Evolutionary conservation across 2,888 invertebrate genomes (phyloP).

Genomic region (Eilema griseolum): DNA sequence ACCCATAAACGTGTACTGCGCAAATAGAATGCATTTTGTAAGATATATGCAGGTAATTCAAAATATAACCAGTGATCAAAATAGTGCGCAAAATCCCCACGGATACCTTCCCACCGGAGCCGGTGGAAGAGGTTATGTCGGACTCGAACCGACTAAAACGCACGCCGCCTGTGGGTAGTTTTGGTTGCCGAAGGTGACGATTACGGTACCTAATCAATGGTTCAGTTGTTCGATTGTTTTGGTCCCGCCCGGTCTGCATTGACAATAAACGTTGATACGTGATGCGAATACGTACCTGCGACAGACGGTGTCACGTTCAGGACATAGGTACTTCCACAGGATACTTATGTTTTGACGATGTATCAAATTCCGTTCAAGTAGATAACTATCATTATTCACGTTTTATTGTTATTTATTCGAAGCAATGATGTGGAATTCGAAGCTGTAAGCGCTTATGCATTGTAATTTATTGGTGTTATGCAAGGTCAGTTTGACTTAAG

Average conservation of each 20-base stretch:
- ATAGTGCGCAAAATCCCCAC: no score
- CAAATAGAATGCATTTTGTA: no score
- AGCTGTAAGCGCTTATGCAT: neutral
- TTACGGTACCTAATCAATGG: slow-evolving; percentile 26
- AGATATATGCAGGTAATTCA: no score
- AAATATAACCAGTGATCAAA: no score
- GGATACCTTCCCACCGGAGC: no score
- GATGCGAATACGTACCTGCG: slow-evolving; percentile 39
- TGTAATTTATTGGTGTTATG: neutral
- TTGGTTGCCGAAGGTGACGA: no score
- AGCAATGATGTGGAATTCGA: slow-evolving; percentile 4
- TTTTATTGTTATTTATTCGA: neutral
- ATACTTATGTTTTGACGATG: slow-evolving; percentile 26
- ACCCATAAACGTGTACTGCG: no score
- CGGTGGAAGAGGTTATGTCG: no score
- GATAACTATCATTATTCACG: no score
- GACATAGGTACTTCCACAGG: slow-evolving; percentile 19
- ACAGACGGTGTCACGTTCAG: slow-evolving; percentile 34
- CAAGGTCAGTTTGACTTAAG: neutral
- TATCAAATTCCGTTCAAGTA: slow-evolving; percentile 23
- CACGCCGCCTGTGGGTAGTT: no score
- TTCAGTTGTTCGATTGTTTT: slow-evolving; percentile 54
- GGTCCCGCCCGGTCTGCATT: slow-evolving; percentile 49
- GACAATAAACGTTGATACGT: slow-evolving; percentile 53
- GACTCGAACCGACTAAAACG: no score